Conservation (phyloP, 2,888 invertebrate species). For the Sisyra nigra region DNA sequence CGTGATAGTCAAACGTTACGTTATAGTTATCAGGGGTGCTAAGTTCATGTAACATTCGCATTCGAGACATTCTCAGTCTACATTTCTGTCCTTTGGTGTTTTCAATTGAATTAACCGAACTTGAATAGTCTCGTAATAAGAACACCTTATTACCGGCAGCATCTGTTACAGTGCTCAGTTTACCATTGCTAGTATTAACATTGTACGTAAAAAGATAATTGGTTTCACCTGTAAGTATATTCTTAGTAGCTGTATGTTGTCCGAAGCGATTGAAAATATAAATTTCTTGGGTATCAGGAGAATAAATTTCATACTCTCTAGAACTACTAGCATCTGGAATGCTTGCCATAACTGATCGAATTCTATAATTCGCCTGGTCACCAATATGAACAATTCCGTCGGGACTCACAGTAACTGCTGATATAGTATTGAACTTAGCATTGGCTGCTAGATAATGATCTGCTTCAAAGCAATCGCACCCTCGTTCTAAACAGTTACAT, state of each 20-base stretch:
- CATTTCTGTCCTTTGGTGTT: slow-evolving; percentile 89
- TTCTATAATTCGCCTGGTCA: slow-evolving; percentile 83
- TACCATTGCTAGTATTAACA: slow-evolving; percentile 91
- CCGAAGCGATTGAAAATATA: slow-evolving; percentile 90
- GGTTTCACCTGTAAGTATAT: slow-evolving; percentile 88
- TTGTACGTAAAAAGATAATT: slow-evolving; percentile 91
- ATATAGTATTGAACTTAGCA: slow-evolving; percentile 87
- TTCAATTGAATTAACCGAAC: slow-evolving; percentile 85
- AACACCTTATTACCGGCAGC: slow-evolving; percentile 84
- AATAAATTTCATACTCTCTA: slow-evolving; percentile 84
- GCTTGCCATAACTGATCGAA: slow-evolving; percentile 75
- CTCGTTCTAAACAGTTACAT: slow-evolving; percentile 82
- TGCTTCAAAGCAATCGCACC: slow-evolving; percentile 85
- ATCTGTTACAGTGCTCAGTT: slow-evolving; percentile 84
- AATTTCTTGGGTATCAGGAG: slow-evolving; percentile 88
- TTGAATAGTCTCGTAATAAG: slow-evolving; percentile 64
- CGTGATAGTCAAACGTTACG: slow-evolving; percentile 86
- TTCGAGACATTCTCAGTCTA: slow-evolving; percentile 76
- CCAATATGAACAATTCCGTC: slow-evolving; percentile 91
- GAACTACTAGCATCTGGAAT: slow-evolving; percentile 73
- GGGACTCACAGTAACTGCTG: slow-evolving; percentile 82
- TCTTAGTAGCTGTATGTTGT: slow-evolving; percentile 84
- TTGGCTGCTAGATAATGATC: slow-evolving; percentile 84
- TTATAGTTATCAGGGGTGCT: slow-evolving; percentile 89
- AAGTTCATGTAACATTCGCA: slow-evolving; percentile 80